Base-by-base conservation (phyloP, 2,888 invertebrate genomes). In the Lithophane leautieri region DNA sequence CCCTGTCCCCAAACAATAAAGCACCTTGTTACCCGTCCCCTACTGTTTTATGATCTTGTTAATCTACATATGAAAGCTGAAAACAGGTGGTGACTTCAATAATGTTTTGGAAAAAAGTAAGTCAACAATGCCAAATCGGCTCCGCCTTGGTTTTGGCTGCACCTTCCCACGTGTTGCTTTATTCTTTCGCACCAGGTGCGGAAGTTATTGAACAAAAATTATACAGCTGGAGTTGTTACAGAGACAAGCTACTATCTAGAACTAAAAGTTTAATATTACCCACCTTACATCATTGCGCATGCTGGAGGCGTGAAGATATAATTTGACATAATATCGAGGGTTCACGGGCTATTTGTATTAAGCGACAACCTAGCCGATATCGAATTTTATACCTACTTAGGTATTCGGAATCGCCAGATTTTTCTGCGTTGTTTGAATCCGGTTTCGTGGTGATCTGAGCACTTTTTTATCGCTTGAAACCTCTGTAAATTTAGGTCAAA, bases 301-400 rank as follows among this genome's bases (percentile, higher is more conserved):
- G 12, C 22, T 52, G 7, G 19, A 14, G 16, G 50, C 42, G 40
- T 78, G 34, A 83, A 50, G 47, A 65, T 52, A 28, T 16, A 25
- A 9, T 25, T 60, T 52, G 44, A 56, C 69, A 9, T 44, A 19
- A 14, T 34, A 61, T n/a, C n/a, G n/a, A n/a, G n/a, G n/a, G n/a
- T n/a, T n/a, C n/a, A n/a, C n/a, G n/a, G n/a, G n/a, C n/a, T n/a
- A n/a, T n/a, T n/a, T n/a, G n/a, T n/a, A n/a, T n/a, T n/a, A n/a
- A n/a, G n/a, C n/a, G n/a, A n/a, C n/a, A n/a, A n/a, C n/a, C n/a
- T n/a, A n/a, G n/a, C n/a, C n/a, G n/a, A n/a, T n/a, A n/a, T n/a
- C n/a, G n/a, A n/a, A n/a, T n/a, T n/a, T n/a, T n/a, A n/a, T n/a
- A n/a, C n/a, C n/a, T n/a, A n/a, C n/a, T n/a, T n/a, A n/a, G n/a